Evolutionary conservation across 2,797 vertebrate genomes (phyloP).

Genomic region (Oryzias dopingdopingensis): DNA sequence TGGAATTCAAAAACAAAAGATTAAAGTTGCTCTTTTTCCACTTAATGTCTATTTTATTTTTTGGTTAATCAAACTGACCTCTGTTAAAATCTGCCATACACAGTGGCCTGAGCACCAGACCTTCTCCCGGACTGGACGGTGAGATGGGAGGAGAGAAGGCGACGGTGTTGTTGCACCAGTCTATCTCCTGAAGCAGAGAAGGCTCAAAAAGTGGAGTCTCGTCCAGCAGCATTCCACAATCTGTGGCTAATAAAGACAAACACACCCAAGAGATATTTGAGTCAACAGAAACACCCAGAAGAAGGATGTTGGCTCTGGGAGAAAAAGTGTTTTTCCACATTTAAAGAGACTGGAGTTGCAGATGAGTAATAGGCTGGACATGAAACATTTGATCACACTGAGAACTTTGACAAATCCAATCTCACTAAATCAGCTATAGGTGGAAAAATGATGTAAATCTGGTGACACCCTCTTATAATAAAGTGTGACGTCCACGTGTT

Average conservation of each 20-base stretch:
- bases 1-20: slow-evolving; percentile 50
- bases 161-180: slow-evolving; percentile 87
- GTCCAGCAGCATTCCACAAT: slow-evolving; percentile 81
- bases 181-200: slow-evolving; percentile 84
- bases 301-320: no score
- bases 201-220: slow-evolving; percentile 92
- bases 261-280: not conserved
- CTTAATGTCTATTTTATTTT: no score
- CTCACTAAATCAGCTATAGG: not conserved
- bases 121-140: slow-evolving; percentile 84
- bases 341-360: no score
- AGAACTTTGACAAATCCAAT: slow-evolving; percentile 38
- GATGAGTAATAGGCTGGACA: not conserved
- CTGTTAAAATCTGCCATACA: slow-evolving; percentile 87
- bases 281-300: not conserved
- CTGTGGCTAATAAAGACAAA: slow-evolving; percentile 28
- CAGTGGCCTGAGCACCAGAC: slow-evolving; percentile 89
- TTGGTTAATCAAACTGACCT: slow-evolving; percentile 70
- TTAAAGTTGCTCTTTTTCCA: not conserved
- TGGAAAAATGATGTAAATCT: not conserved
- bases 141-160: slow-evolving; percentile 89
- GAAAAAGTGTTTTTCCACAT: no score
- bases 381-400: slow-evolving; percentile 35
- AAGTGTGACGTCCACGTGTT: not conserved
- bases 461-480: not conserved